A percentile compares a stretch with the other conserved stretches of the same genome.
These are phyloP conservation scores for Bettongia penicillata DNA, from an alignment of 2,113 vertebrate genomes.

Conservation along the genomic window DNA sequence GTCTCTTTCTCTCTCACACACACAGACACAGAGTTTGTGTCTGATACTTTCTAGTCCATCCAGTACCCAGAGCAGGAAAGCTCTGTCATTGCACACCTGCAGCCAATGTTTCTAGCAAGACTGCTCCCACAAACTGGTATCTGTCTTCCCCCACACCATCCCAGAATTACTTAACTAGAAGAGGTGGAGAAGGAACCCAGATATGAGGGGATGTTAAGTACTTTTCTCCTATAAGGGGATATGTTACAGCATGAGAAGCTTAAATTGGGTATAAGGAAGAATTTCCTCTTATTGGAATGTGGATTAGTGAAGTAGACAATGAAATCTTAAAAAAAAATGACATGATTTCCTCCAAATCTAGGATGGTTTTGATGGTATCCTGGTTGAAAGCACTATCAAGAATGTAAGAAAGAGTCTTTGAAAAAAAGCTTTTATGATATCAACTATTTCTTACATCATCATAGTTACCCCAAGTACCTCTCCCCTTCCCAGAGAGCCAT, in stretches of 20 bases:
- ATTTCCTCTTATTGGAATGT: background rate
- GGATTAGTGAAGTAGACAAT: background rate
- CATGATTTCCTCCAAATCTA: background rate
- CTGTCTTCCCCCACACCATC: background rate
- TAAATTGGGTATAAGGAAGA: background rate
- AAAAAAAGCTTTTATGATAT: background rate
- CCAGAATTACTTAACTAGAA: background rate
- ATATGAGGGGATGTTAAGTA: background rate
- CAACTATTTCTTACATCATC: background rate
- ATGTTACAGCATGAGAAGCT: background rate
- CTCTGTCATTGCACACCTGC: no score
- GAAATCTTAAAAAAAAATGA: background rate
- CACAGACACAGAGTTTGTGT: no score
- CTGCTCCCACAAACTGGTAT: background rate
- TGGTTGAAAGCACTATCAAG: background rate
- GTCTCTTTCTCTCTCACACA: background rate
- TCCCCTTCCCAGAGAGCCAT: background rate
- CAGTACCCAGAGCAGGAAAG: no score
- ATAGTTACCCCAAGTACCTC: no score
- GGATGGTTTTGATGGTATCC: background rate
- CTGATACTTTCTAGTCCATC: no score
- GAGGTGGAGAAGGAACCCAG: background rate
- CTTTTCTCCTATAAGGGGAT: background rate
- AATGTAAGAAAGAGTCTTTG: background rate
- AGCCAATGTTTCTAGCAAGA: background rate